Evolutionary conservation across 2,797 vertebrate genomes (phyloP), one percentile per base, ranked within the genome.

Genomic region (Rachycentron canadum): DNA sequence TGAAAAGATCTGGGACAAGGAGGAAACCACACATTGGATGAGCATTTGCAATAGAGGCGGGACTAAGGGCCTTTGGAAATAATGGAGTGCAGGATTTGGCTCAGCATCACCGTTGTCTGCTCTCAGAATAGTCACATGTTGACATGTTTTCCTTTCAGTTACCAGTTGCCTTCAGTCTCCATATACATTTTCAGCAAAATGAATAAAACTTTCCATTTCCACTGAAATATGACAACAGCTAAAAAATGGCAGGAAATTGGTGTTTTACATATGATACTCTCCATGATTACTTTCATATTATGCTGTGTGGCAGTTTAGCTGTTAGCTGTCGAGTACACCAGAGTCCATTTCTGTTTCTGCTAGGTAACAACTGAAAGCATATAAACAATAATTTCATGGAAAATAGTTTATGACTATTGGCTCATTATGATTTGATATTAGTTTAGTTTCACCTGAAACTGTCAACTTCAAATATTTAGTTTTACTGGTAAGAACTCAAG

Each of bases 121-220:
- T 78, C 73, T 81, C 9, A 62, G 78, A 88, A 88, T 84, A 88
- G 36, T 53, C 7, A 4, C 7, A 8, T 78, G 66, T 85, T 83
- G 49, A 86, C 47, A 67, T 63, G 56, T 61, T 79, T 78, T 72
- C n/a, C 78, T 64, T 23, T 58, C 52, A 56, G 9, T 43, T 53
- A 40, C 50, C 50, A 67, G 32, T 49, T 41, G 7, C 47, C 25
- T 30, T 67, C 26, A 72, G 41, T 19, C 21, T 12, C 38, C 14
- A 26, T 1, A 4, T 5, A 23, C 53, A 66, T 34, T 17, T 66
- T 40, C 13, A 63, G 21, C 47, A 23, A 6, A 58, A 49, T 23
- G 25, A 25, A 50, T 21, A 50, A 49, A 25, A 14, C 5, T 25
- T 14, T 53, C 23, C 58, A 10, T 63, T 36, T 10, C 43, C 43